Evolutionary conservation across 2,888 invertebrate genomes (phyloP), one percentile per base, ranked within the genome.

Genomic region (Alitta virens): DNA sequence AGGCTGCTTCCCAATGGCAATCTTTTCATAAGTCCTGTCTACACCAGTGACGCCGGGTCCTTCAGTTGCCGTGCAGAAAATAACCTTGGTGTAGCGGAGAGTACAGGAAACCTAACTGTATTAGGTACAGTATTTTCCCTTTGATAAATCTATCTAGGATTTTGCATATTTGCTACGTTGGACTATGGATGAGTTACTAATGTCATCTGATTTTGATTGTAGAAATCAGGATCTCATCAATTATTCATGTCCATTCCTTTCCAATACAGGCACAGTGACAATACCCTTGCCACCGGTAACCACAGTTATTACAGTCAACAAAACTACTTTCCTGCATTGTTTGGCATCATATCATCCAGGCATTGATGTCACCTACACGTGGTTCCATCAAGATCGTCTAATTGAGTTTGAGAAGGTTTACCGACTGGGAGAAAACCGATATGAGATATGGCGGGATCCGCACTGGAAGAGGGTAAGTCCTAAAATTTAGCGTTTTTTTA

Each of bases 321-420:
- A 74, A 24, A 77, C 80, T 0, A 72, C 74, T 2, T 75, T 75
- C 65, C 80, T 97, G 49, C 88, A 89, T 72, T 97, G 97, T 76
- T 88, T 88, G 75, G 95, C 94, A 0, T 88, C 89, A 61, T 89
- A 90, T 27, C 94, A 94, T 78, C 89, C 90, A 64, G 85, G 91
- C 70, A 83, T 96, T 43, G 97, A 97, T 77, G 88, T 94, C 24
- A 92, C 95, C 1, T 96, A 94, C 73, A 86, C 91, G 64, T 97
- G 97, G 97, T 89, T 88, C 68, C 90, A 92, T 72, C 86, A 88
- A 52, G 86, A 89, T 63, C 84, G 88, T 69, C 78, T 86, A 23
- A 68, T 78, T n/a, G 68, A 79, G 57, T 68, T 70, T 56, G 70
- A 70, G 51, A 62, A 42, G 54, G 56, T 69, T 18, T 69, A 55